These are phyloP conservation scores for Spodoptera litura DNA, from an alignment of 1,140 invertebrate species.

Conservation along the genomic window DNA sequence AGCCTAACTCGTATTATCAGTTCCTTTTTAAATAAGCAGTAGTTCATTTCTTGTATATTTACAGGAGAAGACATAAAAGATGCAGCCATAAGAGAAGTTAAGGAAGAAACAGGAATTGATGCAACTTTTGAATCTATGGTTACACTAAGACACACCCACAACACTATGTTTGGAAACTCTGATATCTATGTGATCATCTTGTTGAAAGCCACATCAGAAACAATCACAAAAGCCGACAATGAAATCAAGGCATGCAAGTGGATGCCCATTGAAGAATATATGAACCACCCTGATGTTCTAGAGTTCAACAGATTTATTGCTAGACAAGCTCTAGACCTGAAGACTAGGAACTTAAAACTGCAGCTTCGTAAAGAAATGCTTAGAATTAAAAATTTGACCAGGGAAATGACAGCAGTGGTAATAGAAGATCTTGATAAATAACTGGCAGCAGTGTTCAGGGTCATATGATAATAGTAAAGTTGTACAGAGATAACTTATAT, in stretches of 20 bases:
- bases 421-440: conserved; percentile 62
- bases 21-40: conserved; percentile 28
- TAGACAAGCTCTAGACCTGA: conserved; percentile 89
- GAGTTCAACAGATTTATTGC: conserved; percentile 91
- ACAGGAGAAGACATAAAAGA: conserved; percentile 92
- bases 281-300: conserved; percentile 90
- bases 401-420: conserved; percentile 69
- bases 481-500: conserved; percentile 24
- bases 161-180: conserved; percentile 91
- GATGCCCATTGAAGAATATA: conserved; percentile 93
- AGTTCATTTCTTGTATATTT: conserved; percentile 49
- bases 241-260: conserved; percentile 93
- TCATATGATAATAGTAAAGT: conserved; percentile 29
- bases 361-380: conserved; percentile 69
- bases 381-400: conserved; percentile 59
- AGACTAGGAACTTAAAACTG: conserved; percentile 87
- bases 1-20: too few species aligned
- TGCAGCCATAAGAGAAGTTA: conserved; percentile 93
- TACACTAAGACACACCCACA: conserved; percentile 91
- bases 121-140: conserved; percentile 92
- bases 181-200: conserved; percentile 94
- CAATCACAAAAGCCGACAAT: conserved; percentile 89
- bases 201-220: conserved; percentile 88
- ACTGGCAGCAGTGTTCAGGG: conserved; percentile 19
- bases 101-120: conserved; percentile 95